A percentile compares a stretch with the other conserved stretches of the same genome.
Conservation (phyloP, 1,140 invertebrate genomes). For the Zaprionus ghesquierei region DNA sequence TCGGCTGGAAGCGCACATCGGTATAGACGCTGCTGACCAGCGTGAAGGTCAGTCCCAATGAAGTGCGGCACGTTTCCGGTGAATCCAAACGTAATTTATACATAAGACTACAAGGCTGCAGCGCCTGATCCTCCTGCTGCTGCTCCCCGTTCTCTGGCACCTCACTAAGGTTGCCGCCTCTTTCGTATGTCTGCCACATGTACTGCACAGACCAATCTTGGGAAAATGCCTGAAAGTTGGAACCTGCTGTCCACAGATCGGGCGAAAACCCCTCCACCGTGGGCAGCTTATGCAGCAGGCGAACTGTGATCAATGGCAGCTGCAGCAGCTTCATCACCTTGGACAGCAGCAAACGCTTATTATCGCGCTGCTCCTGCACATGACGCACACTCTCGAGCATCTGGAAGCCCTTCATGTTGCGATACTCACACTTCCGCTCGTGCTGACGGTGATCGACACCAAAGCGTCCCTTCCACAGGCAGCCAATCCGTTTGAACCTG, state of each 20-base stretch:
- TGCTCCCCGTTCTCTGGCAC: neutral
- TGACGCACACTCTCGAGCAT: neutral
- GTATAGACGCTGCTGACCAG: constrained; percentile 19
- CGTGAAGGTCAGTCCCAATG: constrained; percentile 12
- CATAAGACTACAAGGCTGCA: neutral
- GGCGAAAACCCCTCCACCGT: neutral
- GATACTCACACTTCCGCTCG: neutral
- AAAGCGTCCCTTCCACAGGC: constrained; percentile 17
- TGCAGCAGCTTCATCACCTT: constrained; percentile 23
- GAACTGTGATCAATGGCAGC: neutral
- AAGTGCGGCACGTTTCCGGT: neutral
- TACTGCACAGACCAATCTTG: constrained; percentile 18
- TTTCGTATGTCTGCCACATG: constrained; percentile 3
- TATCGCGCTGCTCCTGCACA: neutral
- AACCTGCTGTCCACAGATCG: neutral
- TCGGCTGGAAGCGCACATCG: constrained; percentile 23
- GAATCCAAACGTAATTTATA: constrained; percentile 13
- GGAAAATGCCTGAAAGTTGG: neutral
- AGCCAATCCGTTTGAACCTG: constrained; percentile 36
- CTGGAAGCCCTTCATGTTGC: constrained; percentile 4
- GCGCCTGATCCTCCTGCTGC: neutral
- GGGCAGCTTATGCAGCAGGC: constrained; percentile 18
- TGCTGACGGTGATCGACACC: neutral
- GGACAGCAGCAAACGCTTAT: neutral
- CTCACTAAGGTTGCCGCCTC: too few relatives aligned